Evolutionary conservation across 1,140 invertebrate genomes (phyloP).

Genomic region (Ostrea denselamellosa): DNA sequence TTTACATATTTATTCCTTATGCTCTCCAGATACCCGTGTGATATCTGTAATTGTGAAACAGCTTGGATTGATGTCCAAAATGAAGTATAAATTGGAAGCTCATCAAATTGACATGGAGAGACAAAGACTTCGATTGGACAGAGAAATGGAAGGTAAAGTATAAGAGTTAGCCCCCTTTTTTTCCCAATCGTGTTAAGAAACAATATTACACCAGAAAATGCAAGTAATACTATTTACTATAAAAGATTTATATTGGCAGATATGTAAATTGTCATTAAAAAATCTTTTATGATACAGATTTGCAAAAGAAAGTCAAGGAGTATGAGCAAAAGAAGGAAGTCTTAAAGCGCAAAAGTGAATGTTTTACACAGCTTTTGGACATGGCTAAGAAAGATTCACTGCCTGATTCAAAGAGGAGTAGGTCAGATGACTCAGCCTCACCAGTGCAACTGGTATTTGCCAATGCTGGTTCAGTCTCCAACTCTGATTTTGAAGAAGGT

Average conservation of each 20-base stretch:
- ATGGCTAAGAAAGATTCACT: conserved; percentile 53
- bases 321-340: conserved; percentile 60
- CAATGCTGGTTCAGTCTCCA: not conserved
- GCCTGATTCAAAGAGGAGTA: not conserved
- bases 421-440: not conserved
- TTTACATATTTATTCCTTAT: not conserved
- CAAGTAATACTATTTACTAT: not conserved
- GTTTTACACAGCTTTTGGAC: conserved; percentile 63
- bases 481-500: not conserved
- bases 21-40: conserved; percentile 51
- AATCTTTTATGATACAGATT: conserved; percentile 54
- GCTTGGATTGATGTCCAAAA: conserved; percentile 59
- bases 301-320: conserved; percentile 59
- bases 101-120: conserved; percentile 59
- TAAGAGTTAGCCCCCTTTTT: not conserved
- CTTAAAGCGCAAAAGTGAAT: conserved; percentile 63
- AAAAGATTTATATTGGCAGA: too few relatives aligned
- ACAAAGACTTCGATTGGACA: conserved; percentile 58
- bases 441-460: not conserved
- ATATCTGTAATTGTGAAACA: conserved; percentile 61
- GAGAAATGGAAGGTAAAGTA: conserved; percentile 63
- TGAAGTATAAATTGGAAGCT: conserved; percentile 58
- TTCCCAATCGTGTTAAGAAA: not conserved
- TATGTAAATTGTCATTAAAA: too few relatives aligned
- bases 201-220: not conserved